These are phyloP conservation scores for Sus cebifrons DNA, from an alignment of 2,797 vertebrate genomes.

Conservation along the genomic window DNA sequence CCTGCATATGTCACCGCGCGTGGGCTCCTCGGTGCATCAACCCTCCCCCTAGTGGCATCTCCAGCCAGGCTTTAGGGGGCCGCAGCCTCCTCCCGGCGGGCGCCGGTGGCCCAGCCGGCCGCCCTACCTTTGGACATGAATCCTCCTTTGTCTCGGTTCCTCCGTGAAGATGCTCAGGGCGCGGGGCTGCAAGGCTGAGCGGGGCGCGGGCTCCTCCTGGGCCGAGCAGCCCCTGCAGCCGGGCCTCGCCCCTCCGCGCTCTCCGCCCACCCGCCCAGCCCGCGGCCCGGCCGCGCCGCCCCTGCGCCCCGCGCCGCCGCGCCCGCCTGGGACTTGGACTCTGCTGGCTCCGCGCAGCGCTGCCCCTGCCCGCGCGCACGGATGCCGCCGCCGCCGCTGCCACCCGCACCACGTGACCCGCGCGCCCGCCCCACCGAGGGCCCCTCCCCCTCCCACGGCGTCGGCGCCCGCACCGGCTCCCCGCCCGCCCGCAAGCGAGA, in stretches of 20 bases:
- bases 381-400: constrained; percentile 75
- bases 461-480: constrained; percentile 2
- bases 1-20: constrained; percentile 69
- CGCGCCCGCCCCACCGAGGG: constrained; percentile 47
- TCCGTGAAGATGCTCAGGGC: constrained; percentile 85
- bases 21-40: constrained; percentile 67
- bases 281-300: constrained; percentile 86
- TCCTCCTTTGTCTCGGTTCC: constrained; percentile 90
- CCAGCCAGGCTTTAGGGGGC: neutral
- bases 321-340: constrained; percentile 71
- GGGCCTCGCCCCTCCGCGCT: constrained; percentile 76
- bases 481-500: neutral
- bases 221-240: constrained; percentile 76
- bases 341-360: constrained; percentile 62
- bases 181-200: constrained; percentile 80
- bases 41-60: constrained; percentile 65
- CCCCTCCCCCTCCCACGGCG: constrained; percentile 72
- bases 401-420: constrained; percentile 84
- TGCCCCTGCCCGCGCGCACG: constrained; percentile 75
- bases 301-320: constrained; percentile 78
- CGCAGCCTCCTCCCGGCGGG: neutral
- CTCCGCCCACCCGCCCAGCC: constrained; percentile 73
- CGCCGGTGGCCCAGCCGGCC: constrained; percentile 48
- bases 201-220: constrained; percentile 83
- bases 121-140: constrained; percentile 93